Percentiles rank a stretch among this genome's conserved stretches.
phyloP scores from a whole-genome alignment of 2,888 invertebrate genomes.

The Diarsia dahlii region DNA sequence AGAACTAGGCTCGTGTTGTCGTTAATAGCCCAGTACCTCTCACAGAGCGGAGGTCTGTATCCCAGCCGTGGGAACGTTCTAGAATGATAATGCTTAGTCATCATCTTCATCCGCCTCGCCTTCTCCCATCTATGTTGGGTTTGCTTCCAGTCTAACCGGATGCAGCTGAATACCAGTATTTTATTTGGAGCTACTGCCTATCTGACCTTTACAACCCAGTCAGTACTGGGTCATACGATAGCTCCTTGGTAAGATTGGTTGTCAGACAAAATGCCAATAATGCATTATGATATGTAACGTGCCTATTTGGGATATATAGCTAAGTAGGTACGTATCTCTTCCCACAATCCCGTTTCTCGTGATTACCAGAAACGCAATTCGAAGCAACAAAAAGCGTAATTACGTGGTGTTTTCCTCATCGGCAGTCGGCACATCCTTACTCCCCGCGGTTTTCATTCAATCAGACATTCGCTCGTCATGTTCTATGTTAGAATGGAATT shows the following conservation, averaged over 20 bases:
- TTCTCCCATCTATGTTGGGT: too few species aligned
- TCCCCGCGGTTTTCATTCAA: slow-evolving; percentile 65
- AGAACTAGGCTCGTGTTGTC: background rate
- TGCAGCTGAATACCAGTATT: too few species aligned
- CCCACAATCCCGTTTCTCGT: slow-evolving; percentile 26
- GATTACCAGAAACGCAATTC: slow-evolving; percentile 51
- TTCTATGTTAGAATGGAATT: slow-evolving; percentile 53
- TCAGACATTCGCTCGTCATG: slow-evolving; percentile 66
- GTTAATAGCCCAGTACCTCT: too few species aligned
- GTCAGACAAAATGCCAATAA: too few species aligned
- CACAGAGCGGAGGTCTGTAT: background rate
- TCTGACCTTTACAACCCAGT: too few species aligned
- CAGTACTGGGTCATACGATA: too few species aligned
- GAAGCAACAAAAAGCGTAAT: slow-evolving; percentile 65
- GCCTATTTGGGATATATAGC: background rate
- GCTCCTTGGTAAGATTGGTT: too few species aligned
- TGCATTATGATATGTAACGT: background rate
- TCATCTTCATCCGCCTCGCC: too few species aligned
- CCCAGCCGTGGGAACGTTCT: background rate
- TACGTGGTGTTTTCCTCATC: slow-evolving; percentile 64
- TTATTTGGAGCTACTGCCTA: too few species aligned
- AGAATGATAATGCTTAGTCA: background rate
- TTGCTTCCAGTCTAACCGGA: too few species aligned
- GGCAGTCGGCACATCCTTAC: slow-evolving; percentile 47
- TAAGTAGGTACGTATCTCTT: background rate